Evolutionary conservation across 1,140 invertebrate genomes (phyloP).

Genomic region (Lepidurus couesii): DNA sequence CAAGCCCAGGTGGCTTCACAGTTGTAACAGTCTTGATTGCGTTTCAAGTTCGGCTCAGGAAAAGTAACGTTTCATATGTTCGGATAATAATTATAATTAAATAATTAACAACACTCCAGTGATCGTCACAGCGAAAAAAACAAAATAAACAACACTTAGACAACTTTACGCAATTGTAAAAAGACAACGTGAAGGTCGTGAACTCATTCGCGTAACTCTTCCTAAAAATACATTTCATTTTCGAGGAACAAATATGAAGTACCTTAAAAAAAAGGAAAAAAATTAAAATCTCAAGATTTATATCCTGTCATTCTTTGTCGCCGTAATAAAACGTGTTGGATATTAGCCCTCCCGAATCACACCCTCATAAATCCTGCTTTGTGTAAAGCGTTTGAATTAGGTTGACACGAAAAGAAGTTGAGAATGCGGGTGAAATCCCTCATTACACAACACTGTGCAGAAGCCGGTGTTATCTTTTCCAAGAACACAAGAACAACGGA

Average conservation of each 20-base stretch:
- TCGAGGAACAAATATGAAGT: not conserved
- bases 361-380: constrained; percentile 12
- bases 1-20: not conserved
- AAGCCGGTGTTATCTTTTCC: not conserved
- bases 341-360: not conserved
- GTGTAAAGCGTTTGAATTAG: constrained; percentile 5
- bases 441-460: not conserved
- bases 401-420: not conserved
- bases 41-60: not conserved
- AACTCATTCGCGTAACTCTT: no score
- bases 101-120: not conserved
- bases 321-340: constrained; percentile 14
- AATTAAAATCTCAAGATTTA: not conserved
- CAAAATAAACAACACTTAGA: not conserved
- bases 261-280: not conserved
- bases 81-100: no score
- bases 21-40: not conserved
- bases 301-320: not conserved
- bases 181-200: not conserved
- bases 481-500: not conserved
- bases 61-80: no score
- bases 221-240: not conserved
- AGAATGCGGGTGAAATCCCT: not conserved
- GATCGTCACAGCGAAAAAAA: not conserved
- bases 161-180: not conserved